Percentiles rank a stretch among this genome's conserved stretches.
phyloP scores from a whole-genome alignment of 2,888 invertebrate genomes.

The Cactoblastis cactorum region DNA sequence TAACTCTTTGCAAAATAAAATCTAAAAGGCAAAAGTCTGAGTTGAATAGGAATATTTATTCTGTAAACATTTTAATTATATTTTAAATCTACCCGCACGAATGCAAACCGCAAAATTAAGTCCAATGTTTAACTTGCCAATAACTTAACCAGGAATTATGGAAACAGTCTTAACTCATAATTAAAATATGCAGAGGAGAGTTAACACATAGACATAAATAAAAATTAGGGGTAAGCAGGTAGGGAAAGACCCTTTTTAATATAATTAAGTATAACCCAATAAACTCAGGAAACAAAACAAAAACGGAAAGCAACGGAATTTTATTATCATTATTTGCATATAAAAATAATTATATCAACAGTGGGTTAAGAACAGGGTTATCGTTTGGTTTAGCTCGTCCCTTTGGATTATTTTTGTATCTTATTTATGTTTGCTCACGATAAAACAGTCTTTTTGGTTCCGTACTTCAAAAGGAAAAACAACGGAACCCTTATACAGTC shows the following conservation, averaged over 20 bases:
- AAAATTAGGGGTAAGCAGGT: constrained; percentile 62
- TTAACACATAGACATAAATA: constrained; percentile 56
- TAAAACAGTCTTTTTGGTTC: no score
- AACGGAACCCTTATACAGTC: no score
- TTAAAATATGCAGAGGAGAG: constrained; percentile 47
- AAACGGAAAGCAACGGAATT: constrained; percentile 65
- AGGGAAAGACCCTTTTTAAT: constrained; percentile 46
- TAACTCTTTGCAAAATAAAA: no score
- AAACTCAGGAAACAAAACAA: constrained; percentile 68
- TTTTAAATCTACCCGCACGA: background rate
- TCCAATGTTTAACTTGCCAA: constrained; percentile 9
- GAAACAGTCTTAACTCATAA: constrained; percentile 19
- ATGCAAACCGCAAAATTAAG: background rate
- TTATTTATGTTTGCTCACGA: background rate
- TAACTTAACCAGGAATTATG: constrained; percentile 23
- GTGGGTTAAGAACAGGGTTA: constrained; percentile 25
- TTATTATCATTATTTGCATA: constrained; percentile 79
- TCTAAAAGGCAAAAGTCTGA: background rate
- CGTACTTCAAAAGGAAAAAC: no score
- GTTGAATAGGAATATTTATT: background rate
- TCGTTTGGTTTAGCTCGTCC: background rate
- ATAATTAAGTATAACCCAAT: constrained; percentile 74
- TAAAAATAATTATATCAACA: constrained; percentile 75
- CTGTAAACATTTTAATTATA: background rate
- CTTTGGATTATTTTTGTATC: background rate